Evolutionary conservation across 37 sponge, comb jelly and placozoan species (phyloP).

Genomic region (Halichondria panicea): DNA sequence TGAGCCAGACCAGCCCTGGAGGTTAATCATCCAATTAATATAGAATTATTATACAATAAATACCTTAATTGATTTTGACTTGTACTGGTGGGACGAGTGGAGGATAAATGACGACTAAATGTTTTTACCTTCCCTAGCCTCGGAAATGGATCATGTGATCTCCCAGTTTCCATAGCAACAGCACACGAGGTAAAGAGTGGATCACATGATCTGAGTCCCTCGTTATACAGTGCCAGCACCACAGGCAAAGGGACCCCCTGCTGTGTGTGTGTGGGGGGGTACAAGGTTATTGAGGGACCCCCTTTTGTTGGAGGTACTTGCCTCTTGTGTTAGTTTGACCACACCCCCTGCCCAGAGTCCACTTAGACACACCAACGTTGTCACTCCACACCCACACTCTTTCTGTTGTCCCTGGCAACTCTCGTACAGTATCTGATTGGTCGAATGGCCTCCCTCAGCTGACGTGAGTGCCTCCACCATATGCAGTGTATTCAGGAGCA

Average conservation of each 20-base stretch:
- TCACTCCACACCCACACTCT: constrained; percentile 16
- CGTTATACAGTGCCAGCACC: constrained; percentile 3
- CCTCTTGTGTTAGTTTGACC: not conserved
- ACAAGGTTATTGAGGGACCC: not conserved
- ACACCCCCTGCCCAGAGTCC: constrained; percentile 23
- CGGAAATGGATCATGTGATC: too few species aligned
- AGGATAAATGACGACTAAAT: not conserved
- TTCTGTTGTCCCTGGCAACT: constrained; percentile 3
- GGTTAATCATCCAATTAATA: too few species aligned
- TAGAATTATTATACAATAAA: too few species aligned
- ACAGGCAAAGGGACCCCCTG: constrained; percentile 35
- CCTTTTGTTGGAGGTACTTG: not conserved
- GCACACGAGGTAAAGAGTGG: not conserved
- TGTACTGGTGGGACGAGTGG: not conserved
- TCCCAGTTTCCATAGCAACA: not conserved
- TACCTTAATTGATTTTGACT: too few species aligned
- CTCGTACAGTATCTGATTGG: not conserved
- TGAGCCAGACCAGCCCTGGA: constrained; percentile 6
- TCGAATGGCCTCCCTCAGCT: not conserved
- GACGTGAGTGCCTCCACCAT: not conserved
- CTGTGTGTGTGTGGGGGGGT: too few species aligned
- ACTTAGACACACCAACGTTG: constrained; percentile 18
- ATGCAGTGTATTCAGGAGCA: not conserved
- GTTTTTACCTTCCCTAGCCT: not conserved
- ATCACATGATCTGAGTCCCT: not conserved